Evolutionary conservation across 2,113 vertebrate genomes (phyloP).

Genomic region (Phodopus roborovskii): DNA sequence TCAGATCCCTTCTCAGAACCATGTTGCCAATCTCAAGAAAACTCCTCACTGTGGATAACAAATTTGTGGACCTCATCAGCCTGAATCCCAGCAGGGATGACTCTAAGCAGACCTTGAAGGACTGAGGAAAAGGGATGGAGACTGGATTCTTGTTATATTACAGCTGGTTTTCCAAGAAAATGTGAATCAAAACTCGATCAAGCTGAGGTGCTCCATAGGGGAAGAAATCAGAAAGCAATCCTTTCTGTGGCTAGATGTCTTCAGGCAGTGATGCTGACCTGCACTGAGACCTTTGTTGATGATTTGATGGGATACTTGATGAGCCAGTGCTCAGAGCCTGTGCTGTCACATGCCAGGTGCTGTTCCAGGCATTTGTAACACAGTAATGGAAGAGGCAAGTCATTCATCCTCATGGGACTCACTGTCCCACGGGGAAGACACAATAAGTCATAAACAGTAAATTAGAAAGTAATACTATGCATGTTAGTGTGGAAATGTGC

Average conservation of each 20-base stretch:
- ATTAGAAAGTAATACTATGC: background rate
- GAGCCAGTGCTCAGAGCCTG: background rate
- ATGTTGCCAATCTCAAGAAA: slow-evolving; percentile 52
- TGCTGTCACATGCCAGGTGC: background rate
- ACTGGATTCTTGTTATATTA: slow-evolving; percentile 3
- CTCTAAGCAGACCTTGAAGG: slow-evolving; percentile 47
- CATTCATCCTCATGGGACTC: background rate
- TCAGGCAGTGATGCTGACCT: background rate
- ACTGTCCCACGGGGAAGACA: background rate
- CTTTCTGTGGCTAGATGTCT: background rate
- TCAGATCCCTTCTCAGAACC: background rate
- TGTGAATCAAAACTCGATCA: background rate
- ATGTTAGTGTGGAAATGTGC: background rate
- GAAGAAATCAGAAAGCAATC: slow-evolving; percentile 58
- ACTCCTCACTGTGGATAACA: slow-evolving; percentile 31
- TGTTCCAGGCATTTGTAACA: background rate
- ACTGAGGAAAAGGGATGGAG: slow-evolving; percentile 39
- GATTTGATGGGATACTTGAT: background rate
- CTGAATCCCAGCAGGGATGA: slow-evolving; percentile 27
- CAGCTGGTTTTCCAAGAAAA: slow-evolving; percentile 62
- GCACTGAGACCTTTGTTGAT: background rate
- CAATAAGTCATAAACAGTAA: background rate
- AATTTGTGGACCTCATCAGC: slow-evolving; percentile 51
- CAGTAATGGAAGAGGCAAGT: background rate
- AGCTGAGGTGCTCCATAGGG: slow-evolving; percentile 52